Base-by-base conservation (phyloP, 2,113 vertebrate species). In the Catharus bicknelli region DNA sequence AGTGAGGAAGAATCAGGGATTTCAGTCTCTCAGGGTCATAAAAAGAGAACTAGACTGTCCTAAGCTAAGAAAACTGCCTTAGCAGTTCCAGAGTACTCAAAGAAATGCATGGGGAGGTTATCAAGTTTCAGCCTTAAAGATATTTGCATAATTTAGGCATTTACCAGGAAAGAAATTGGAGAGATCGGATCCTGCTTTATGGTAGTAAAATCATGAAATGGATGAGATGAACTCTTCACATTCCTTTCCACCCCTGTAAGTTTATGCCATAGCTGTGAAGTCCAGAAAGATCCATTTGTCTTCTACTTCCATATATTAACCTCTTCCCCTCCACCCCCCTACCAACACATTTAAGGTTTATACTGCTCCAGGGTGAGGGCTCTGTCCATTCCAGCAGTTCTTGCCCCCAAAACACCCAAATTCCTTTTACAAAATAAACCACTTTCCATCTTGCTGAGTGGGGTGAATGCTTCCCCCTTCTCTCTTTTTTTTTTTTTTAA, bases 311-410 rank as follows among this genome's bases (percentile, higher is more conserved):
- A 45, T 25, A 34, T 20, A 67, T 50, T 42, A 76, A 42, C 25
- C 18, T 34, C 54, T 53, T 22, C 29, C 4, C 9, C 3, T 5
- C 47, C n/a, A 38, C 2, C 2, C 11, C 9, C 1, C 8, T 4
- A 1, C 3, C 20, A 51, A 19, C 8, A 78, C 22, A 47, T 43
- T 63, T 63, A 40, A 59, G 32, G 19, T 67, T 85, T 90, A 27
- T 51, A 40, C 27, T 48, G 38, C 30, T 57, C 20, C 45, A 86
- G 27, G 14, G 23, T 4, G 10, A 88, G n/a, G n/a, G 7, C 29
- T 66, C 19, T 16, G 26, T 68, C 17, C 19, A 79, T 67, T 63
- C 32, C 48, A 77, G 47, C 9, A 57, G 30, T 36, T 86, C 15
- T 66, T 69, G 19, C 15, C 12, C 29, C 36, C 3, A 34, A 64